Evolutionary conservation across 2,888 invertebrate species (phyloP), one percentile per base, ranked within the genome.

Genomic region (Apodemia arnacis): DNA sequence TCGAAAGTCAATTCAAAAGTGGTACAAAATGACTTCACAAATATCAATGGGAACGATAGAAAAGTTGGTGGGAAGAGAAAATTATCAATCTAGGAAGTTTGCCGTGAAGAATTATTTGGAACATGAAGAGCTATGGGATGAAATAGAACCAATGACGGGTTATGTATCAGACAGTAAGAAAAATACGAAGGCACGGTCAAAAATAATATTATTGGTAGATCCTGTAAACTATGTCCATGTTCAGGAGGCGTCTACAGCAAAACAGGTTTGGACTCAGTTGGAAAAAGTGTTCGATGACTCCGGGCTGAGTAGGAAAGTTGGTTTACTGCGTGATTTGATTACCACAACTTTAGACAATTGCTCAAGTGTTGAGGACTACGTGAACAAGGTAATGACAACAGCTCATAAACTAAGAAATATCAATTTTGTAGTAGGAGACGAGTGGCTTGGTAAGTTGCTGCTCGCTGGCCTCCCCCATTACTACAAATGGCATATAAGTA

Each of bases 201-300:
- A 87, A 73, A 76, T 87, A 66, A 85, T 90, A 41, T 21, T 90
- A 8, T 73, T 87, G 31, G 66, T 87, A 7, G 82, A 88, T 27
- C 86, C 88, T 13, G 31, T 87, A 21, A 87, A 85, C 27, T 87
- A 83, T 21, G 78, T 88, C 34, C 90, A 91, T 63, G 75, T 89
- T 10, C 85, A 89, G 38, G 84, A 91, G n/a, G 69, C 63, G 11
- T 72, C 38, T 38, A 76, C 80, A 13, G 82, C 80, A 1, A 49
- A 75, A 27, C 54, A 75, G 54, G 75, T 75, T 4, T 75, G 75
- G 75, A 10, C 31, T 13, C 77, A 82, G 75, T 15, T 70, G 18
- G 69, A 69, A 66, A 34, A 87, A 81, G 83, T 75, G 0, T 87
- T 87, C 31, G 81, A 87, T 74, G 87, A 87, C 78, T 78, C 66